Base-by-base conservation (phyloP, 2,797 vertebrate genomes). In the Spondyliosoma cantharus region DNA sequence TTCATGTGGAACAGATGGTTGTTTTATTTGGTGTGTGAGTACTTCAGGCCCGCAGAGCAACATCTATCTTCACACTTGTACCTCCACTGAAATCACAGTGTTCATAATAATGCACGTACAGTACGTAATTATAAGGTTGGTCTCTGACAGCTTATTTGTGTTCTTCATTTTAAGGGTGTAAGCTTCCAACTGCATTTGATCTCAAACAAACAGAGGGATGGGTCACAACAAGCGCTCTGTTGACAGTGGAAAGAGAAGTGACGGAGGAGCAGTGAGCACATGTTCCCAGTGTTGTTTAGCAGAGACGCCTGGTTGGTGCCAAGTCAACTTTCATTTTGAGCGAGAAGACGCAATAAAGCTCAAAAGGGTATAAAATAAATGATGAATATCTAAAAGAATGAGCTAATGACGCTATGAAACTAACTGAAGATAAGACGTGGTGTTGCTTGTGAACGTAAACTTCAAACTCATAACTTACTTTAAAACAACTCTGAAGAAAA, bases 121-220 rank as follows among this genome's bases (percentile, higher is more conserved):
- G 63, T 60, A 46, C 24, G 67, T 86, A 84, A 88, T 89, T 90
- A 89, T 74, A 71, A 56, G 76, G 59, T 87, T 78, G 81, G 59
- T 57, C 19, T 76, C 25, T 70, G 59, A 82, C 73, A 71, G 59
- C 48, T 83, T 82, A 65, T 79, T 82, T 72, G 32, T 83, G 77
- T 70, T 80, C 61, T 78, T 59, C 20, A 65, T 50, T 79, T 74
- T 19, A 52, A 61, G 59, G 56, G 66, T 86, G 37, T 59, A 74
- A 46, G 62, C 79, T 79, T 76, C 76, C 71, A 77, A 65, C 79
- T 74, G 50, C 37, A 45, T 54, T 80, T 76, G 50, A 78, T 81
- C 76, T 80, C 74, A 74, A 79, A 77, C 70, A 85, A 89, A 88
- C 82, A 87, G 50, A 58, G 56, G 74, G 75, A 81, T 64, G 42